Evolutionary conservation across 1,140 invertebrate species (phyloP), one percentile per base, ranked within the genome.

Genomic region (Drosophila miranda): DNA sequence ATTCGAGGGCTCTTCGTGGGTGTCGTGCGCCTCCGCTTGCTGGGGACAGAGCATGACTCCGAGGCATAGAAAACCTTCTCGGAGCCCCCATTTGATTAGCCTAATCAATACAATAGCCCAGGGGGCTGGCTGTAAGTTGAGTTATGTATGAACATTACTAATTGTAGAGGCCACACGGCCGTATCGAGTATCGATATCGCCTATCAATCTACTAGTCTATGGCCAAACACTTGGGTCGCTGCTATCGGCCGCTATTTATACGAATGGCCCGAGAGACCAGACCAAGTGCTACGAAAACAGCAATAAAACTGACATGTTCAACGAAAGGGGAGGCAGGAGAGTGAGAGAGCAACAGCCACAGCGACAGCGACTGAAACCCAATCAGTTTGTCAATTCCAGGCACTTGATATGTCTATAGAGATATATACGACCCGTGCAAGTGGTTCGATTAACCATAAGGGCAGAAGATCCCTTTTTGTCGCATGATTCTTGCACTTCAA

Each of bases 281-380:
- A 45, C 56, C 73, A 82, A 82, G 79, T 84, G 75, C 71, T 83
- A 46, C 43, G 49, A 83, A 86, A 80, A 83, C 64, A 83, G 48
- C 52, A 68, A 79, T 72, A 48, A 77, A 66, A 61, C 58, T 49
- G 44, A 45, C 64, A 50, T 7, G 46, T 45, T 45, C 46, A 58
- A 42, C 51, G 52, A 49, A 50, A 41, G 46, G 4, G 41, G 28
- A 49, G 4, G 19, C 19, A 19, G 5, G 23, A 5, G 3, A 26
- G 23, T 0, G 45, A 14, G 28, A 54, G 43, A 58, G 41, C 28
- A 23, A 46, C 34, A 38, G 34, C 11, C 11, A 8, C 5, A 26
- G 23, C 23, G 52, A 52, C 44, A 43, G 42, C 38, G 72, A 55
- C 53, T 62, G 42, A 58, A 69, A 41, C 16, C n/a, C 50, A 54